phyloP scores from a whole-genome alignment of 2,888 invertebrate genomes.

The Synanthedon tipuliformis region DNA sequence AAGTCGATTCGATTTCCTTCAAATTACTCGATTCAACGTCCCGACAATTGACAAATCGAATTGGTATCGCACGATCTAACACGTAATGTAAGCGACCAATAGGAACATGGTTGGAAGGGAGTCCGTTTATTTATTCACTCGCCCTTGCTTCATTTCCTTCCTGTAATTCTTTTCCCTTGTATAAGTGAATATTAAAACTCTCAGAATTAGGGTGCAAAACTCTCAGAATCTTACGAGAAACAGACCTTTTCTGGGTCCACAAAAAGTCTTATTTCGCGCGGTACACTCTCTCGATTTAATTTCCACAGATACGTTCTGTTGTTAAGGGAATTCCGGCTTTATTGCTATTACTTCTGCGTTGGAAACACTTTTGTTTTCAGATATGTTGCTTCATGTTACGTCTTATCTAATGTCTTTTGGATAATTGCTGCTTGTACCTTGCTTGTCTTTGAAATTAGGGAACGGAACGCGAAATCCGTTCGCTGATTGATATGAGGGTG shows the following conservation, averaged over 20 bases:
- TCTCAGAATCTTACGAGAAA: constrained; percentile 10
- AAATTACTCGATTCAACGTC: constrained; percentile 24
- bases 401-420: constrained; percentile 35
- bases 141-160: constrained; percentile 60
- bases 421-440: constrained; percentile 66
- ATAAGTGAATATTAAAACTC: constrained; percentile 63
- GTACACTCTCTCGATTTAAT: constrained; percentile 28
- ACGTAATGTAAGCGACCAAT: constrained; percentile 46
- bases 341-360: constrained; percentile 11
- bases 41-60: constrained; percentile 55
- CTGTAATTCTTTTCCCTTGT: constrained; percentile 64
- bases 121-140: constrained; percentile 57
- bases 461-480: constrained; percentile 64
- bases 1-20: constrained; percentile 36
- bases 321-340: constrained; percentile 6
- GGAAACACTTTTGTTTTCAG: constrained; percentile 11
- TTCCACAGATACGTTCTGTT: constrained; percentile 10
- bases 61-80: constrained; percentile 51
- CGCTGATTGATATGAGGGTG: constrained; percentile 54
- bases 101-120: constrained; percentile 37
- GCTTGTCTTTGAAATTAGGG: constrained; percentile 63
- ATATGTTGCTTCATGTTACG: constrained; percentile 13
- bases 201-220: constrained; percentile 33
- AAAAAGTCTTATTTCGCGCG: constrained; percentile 22
- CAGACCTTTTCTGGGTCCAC: constrained; percentile 18